These are phyloP conservation scores for Notolepis coatsorum DNA, from an alignment of 2,797 vertebrate genomes.

Conservation along the genomic window DNA sequence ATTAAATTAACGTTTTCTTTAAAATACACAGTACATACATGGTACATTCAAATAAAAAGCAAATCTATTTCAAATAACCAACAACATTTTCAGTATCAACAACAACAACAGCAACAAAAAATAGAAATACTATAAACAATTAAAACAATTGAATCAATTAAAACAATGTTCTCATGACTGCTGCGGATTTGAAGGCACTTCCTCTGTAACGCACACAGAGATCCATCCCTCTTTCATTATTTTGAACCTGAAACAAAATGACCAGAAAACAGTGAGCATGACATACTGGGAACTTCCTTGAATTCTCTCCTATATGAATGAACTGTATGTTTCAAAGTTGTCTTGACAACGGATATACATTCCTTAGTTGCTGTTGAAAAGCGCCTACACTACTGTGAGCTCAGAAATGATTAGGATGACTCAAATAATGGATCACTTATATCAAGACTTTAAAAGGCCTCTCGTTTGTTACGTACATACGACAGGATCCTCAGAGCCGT, in stretches of 20 bases:
- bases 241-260: constrained; percentile 61
- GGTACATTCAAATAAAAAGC: constrained; percentile 52
- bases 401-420: constrained; percentile 43
- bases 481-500: constrained; percentile 49
- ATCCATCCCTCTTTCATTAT: constrained; percentile 68
- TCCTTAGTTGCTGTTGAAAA: background rate
- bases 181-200: constrained; percentile 84
- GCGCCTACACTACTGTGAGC: background rate
- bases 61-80: constrained; percentile 53
- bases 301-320: constrained; percentile 6
- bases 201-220: constrained; percentile 72
- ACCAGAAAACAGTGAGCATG: constrained; percentile 22
- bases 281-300: background rate
- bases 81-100: constrained; percentile 55
- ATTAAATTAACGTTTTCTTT: constrained; percentile 74
- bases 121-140: constrained; percentile 58
- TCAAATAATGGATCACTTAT: constrained; percentile 61
- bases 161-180: constrained; percentile 56
- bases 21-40: constrained; percentile 61
- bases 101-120: constrained; percentile 59
- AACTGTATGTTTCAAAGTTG: constrained; percentile 4
- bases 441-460: constrained; percentile 26
- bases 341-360: background rate
- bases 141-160: constrained; percentile 51
- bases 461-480: constrained; percentile 45